These are phyloP conservation scores for Drosophila lutescens DNA, from an alignment of 2,888 invertebrate species.

Conservation along the genomic window DNA sequence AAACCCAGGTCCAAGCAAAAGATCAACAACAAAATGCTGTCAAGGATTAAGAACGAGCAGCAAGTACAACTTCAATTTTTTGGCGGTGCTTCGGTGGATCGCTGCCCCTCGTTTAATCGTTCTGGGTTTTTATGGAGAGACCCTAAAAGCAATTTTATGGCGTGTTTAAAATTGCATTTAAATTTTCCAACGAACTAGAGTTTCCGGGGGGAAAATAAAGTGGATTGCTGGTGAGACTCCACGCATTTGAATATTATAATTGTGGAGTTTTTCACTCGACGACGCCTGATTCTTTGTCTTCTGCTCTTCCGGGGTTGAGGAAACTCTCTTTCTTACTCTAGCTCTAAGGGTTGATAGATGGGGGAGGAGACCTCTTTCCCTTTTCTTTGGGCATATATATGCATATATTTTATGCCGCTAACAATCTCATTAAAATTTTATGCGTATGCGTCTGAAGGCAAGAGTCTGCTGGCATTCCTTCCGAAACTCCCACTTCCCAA, in stretches of 20 bases:
- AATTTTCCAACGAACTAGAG: constrained; percentile 50
- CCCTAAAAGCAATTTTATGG: constrained; percentile 58
- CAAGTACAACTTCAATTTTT: too few relatives aligned
- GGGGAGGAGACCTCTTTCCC: background rate
- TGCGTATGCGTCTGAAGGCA: constrained; percentile 63
- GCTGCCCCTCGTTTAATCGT: too few relatives aligned
- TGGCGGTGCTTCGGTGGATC: too few relatives aligned
- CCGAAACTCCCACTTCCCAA: background rate
- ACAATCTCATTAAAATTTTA: constrained; percentile 80
- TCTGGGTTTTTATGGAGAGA: too few relatives aligned
- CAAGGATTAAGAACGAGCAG: background rate
- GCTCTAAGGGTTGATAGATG: constrained; percentile 7
- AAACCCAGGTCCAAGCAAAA: constrained; percentile 8
- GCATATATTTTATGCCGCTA: constrained; percentile 75
- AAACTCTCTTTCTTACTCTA: background rate
- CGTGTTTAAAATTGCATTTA: constrained; percentile 75
- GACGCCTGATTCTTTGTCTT: constrained; percentile 42
- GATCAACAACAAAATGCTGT: constrained; percentile 7
- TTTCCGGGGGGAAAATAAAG: background rate
- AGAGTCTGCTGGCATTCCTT: constrained; percentile 37
- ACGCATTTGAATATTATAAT: constrained; percentile 75
- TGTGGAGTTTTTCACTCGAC: constrained; percentile 28
- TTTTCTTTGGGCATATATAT: constrained; percentile 7
- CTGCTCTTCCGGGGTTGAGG: constrained; percentile 19
- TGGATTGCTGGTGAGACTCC: constrained; percentile 24